Evolutionary conservation across 2,888 invertebrate genomes (phyloP).

Genomic region (Odontocerum albicorne): DNA sequence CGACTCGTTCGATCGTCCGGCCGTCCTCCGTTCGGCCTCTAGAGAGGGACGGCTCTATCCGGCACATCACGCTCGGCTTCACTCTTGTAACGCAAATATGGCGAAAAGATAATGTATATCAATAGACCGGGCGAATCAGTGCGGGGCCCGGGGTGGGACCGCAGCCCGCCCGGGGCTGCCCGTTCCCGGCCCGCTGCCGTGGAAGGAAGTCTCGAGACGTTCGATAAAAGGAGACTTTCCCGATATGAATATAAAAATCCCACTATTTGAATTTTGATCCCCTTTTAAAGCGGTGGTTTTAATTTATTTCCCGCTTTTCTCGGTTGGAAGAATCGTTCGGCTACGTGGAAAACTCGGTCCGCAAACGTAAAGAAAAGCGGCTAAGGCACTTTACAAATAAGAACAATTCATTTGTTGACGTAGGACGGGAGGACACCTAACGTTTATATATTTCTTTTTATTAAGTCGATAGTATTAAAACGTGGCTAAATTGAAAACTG

Average conservation of each 20-base stretch:
- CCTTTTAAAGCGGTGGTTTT: conserved; percentile 2
- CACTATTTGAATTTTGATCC: neutral
- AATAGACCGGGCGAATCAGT: conserved; percentile 26
- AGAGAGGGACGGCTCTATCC: conserved; percentile 20
- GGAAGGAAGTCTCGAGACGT: conserved; percentile 1
- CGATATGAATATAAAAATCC: conserved; percentile 1
- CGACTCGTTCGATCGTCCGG: neutral
- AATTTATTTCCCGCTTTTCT: neutral
- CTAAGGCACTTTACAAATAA: neutral
- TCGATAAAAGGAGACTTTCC: conserved; percentile 5
- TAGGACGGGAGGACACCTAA: too few species aligned
- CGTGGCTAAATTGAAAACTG: too few species aligned
- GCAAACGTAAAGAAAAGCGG: neutral
- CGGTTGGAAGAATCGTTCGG: neutral
- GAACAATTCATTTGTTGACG: too few species aligned
- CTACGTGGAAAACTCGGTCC: neutral
- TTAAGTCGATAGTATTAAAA: too few species aligned
- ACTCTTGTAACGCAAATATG: conserved; percentile 21
- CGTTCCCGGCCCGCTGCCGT: neutral
- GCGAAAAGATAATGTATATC: conserved; percentile 34
- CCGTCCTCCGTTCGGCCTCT: conserved; percentile 7
- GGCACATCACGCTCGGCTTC: conserved; percentile 9
- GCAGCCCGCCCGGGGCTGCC: neutral
- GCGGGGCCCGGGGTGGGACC: neutral
- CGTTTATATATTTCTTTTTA: too few species aligned